Evolutionary conservation across 1,140 invertebrate genomes (phyloP), one percentile per base, ranked within the genome.

Genomic region (Hyphantria cunea): DNA sequence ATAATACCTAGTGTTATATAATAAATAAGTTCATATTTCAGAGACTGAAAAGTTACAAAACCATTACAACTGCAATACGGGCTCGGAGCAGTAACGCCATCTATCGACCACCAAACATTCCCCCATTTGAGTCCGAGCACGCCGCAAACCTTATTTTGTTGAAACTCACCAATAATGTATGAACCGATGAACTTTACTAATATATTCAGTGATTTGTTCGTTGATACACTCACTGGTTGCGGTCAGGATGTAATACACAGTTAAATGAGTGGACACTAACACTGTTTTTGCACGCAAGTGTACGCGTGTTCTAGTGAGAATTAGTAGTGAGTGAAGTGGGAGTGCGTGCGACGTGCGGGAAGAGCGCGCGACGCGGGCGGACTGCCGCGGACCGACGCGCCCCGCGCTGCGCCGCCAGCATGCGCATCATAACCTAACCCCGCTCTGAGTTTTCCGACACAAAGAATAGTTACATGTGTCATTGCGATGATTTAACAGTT

Each of bases 21-120:
- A 83, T 75, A 70, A 77, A 68, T 51, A 69, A 70, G 45, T 75
- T 72, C 73, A 64, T 71, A 9, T 12, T 25, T 33, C 8, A 39
- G 8, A 3, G 54, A 45, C 39, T 61, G 64, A 68, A 75, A 75
- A 72, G 50, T 64, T 69, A 79, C 72, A 66, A 77, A 70, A 80
- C 70, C 70, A 76, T 78, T 70, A 76, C 69, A 73, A 72, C 80
- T 82, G 82, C 82, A 85, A 82, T 82, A 83, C 72, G 71, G 79
- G 77, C 77, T 76, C 80, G 76, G 68, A 34, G 52, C 14, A 14
- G 17, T 64, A 78, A 62, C 81, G 83, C 83, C 83, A 86, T 78
- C 83, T 86, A 74, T 15, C 64, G 68, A 32, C 59, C 44, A 12
- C 51, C 41, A 45, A 60, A 60, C 37, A 50, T 32, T 42, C 37